A percentile compares a stretch with the other conserved stretches of the same genome.
These are phyloP conservation scores for Cydia splendana DNA, from an alignment of 1,140 invertebrate genomes.

Conservation along the genomic window DNA sequence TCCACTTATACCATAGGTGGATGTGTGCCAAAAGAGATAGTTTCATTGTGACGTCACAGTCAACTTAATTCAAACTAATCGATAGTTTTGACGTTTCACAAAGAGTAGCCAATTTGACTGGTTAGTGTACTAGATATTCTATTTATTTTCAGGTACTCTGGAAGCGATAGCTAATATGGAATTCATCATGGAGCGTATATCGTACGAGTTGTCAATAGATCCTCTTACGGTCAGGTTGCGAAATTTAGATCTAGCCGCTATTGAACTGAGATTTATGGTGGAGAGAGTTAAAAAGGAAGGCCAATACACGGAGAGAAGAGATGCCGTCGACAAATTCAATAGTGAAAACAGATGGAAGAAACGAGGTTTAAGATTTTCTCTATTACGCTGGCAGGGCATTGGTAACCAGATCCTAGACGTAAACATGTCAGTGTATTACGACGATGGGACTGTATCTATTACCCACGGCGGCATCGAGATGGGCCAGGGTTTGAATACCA, in stretches of 20 bases:
- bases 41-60: not conserved
- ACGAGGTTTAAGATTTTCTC: constrained; percentile 84
- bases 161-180: constrained; percentile 87
- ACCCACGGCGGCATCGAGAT: constrained; percentile 90
- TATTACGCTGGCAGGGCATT: constrained; percentile 82
- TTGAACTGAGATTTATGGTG: constrained; percentile 55
- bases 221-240: constrained; percentile 83
- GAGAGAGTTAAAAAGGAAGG: constrained; percentile 75
- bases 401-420: constrained; percentile 80
- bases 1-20: no score
- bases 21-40: no score
- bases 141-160: constrained; percentile 78
- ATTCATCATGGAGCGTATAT: constrained; percentile 91
- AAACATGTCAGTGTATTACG: constrained; percentile 85
- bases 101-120: not conserved
- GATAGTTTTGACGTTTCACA: not conserved
- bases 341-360: constrained; percentile 88
- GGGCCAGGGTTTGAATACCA: constrained; percentile 89
- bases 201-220: constrained; percentile 84
- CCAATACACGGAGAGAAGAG: constrained; percentile 81
- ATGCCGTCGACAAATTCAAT: constrained; percentile 83
- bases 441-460: constrained; percentile 88
- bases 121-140: not conserved
- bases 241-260: constrained; percentile 81
- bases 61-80: no score